Conservation (phyloP, 2,888 invertebrate genomes). For the Athalia cordata region DNA sequence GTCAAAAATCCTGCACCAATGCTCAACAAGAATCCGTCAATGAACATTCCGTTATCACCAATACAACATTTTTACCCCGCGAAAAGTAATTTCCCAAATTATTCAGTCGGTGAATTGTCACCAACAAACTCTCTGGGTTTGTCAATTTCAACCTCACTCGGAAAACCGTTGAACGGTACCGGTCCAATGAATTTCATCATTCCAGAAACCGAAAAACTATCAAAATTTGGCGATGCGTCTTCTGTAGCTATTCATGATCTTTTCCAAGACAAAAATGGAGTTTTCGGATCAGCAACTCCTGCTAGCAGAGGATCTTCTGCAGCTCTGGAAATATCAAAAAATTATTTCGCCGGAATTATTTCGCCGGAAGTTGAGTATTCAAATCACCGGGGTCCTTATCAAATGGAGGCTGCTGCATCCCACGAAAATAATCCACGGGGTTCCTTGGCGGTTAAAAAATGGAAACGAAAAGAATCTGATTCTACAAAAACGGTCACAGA, state of each 20-base stretch:
- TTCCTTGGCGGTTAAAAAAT: not conserved
- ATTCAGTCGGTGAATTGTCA: not conserved
- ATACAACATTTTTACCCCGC: not conserved
- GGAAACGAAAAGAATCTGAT: not conserved
- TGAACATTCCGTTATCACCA: constrained; percentile 20
- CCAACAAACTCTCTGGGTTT: not conserved
- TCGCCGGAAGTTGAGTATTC: not conserved
- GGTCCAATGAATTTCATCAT: not conserved
- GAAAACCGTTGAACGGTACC: not conserved
- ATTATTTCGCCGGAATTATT: not conserved
- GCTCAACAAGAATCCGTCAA: constrained; percentile 1
- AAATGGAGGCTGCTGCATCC: not conserved
- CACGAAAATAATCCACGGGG: not conserved
- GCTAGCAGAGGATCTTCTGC: not conserved
- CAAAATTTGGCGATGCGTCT: not conserved
- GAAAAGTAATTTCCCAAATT: not conserved
- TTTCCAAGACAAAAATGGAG: not conserved
- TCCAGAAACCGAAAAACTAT: not conserved
- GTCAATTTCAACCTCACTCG: constrained; percentile 1
- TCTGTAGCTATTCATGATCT: not conserved
- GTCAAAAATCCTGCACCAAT: not conserved
- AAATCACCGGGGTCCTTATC: not conserved
- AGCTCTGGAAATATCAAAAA: not conserved
- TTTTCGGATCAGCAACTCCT: not conserved
- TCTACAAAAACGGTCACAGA: not conserved